Evolutionary conservation across 2,113 vertebrate species (phyloP).

Genomic region (Diphyllodes magnificus): DNA sequence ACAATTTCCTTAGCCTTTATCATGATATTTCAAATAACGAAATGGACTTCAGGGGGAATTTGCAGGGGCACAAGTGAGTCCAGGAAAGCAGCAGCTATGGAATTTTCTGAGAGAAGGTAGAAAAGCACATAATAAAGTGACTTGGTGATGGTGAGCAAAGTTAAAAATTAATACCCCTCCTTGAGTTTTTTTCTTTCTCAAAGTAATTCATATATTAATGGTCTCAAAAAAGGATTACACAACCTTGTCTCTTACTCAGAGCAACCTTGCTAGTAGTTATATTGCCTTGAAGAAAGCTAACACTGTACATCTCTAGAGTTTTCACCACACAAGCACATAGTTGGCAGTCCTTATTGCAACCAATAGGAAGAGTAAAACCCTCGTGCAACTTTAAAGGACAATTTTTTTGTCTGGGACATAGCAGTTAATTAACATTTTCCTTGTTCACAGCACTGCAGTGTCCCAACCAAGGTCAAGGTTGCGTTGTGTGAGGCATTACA

Average conservation of each 20-base stretch:
- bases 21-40: not conserved
- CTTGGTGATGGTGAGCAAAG: not conserved
- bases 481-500: not conserved
- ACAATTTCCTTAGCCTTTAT: not conserved
- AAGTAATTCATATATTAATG: not conserved
- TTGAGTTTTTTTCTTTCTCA: not conserved
- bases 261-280: not conserved
- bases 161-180: not conserved
- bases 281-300: not conserved
- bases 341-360: not conserved
- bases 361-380: not conserved
- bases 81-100: not conserved
- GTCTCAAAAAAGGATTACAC: not conserved
- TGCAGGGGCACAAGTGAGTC: not conserved
- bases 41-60: not conserved
- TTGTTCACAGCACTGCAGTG: slow-evolving; percentile 2
- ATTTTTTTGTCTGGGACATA: not conserved
- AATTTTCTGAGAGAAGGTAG: not conserved
- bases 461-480: slow-evolving; percentile 5
- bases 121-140: not conserved
- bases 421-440: slow-evolving; percentile 39
- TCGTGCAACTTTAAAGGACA: not conserved
- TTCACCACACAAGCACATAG: not conserved
- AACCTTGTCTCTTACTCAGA: not conserved
- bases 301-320: not conserved